A percentile compares a stretch with the other conserved stretches of the same genome.
Evolutionary conservation across 2,888 invertebrate genomes (phyloP).

Genomic region (Aproaerema taeniolella): DNA sequence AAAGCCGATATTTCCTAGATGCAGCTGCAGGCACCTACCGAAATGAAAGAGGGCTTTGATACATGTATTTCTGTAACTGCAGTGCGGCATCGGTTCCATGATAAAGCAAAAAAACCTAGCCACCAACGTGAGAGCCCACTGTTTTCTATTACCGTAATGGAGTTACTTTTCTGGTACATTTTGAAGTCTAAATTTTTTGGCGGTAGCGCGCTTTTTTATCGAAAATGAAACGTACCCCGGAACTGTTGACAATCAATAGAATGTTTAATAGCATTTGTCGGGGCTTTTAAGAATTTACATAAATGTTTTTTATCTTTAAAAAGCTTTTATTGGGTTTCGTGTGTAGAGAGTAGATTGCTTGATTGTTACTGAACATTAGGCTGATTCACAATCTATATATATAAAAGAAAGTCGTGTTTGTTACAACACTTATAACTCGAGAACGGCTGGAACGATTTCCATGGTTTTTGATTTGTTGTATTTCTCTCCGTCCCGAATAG

Average conservation of each 20-base stretch:
- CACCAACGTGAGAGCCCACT: conserved; percentile 34
- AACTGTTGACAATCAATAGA: not conserved
- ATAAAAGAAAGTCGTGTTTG: too few species aligned
- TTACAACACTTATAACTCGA: too few species aligned
- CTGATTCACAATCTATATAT: too few species aligned
- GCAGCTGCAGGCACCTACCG: conserved; percentile 40
- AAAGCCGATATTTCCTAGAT: conserved; percentile 51
- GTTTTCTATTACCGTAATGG: conserved; percentile 43
- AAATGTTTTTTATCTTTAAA: too few species aligned
- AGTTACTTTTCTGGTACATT: conserved; percentile 58
- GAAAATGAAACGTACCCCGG: not conserved
- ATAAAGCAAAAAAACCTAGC: conserved; percentile 45
- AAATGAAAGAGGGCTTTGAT: conserved; percentile 67
- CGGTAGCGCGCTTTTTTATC: not conserved
- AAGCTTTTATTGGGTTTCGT: too few species aligned
- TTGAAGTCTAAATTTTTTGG: conserved; percentile 44
- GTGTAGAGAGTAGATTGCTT: too few species aligned
- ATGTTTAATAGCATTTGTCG: not conserved
- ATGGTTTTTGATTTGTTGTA: too few species aligned
- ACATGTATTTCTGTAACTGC: conserved; percentile 67
- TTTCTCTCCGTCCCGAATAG: too few species aligned
- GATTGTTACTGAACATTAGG: too few species aligned
- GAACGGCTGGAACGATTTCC: too few species aligned
- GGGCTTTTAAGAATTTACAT: too few species aligned
- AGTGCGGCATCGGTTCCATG: conserved; percentile 57